Base-by-base conservation (phyloP, 2,797 vertebrate genomes). In the Sebastes steindachneri region DNA sequence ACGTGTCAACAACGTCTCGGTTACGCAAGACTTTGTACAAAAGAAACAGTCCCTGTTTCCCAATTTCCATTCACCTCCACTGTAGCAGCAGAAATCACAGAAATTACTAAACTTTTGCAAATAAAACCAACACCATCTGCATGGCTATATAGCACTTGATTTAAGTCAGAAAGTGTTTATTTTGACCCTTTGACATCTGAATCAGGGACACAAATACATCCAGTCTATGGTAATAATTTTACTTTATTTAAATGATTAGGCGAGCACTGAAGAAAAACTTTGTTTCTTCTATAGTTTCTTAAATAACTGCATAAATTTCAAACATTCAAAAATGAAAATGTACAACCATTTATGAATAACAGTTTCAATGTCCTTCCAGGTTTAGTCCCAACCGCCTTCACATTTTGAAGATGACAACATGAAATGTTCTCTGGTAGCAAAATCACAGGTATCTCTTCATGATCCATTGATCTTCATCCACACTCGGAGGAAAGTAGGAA, bases 231-330 rank as follows among this genome's bases (percentile, higher is more conserved):
- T 93, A 92, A 92, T 93, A 93, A 90, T 91, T 93, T 92, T 78
- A 89, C 88, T 96, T 96, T 96, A 96, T 96, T 96, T 90, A 90
- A 95, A 94, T 93, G 83, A 93, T 95, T 93, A 95, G 89, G 87
- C 85, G 83, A 94, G 93, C 94, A 92, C 48, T 86, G 89, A 93
- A 94, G 88, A 93, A 95, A 94, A 91, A 86, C 21, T 2, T 31
- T 19, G 31, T 86, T 94, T 92, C 89, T 84, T 91, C 90, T 92
- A 91, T 89, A 89, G 73, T 93, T 93, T 91, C 87, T 95, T 95
- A 95, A 96, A 95, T 96, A 93, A 89, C 84, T 89, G 82, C 91
- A 93, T 94, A 85, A 90, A 91, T 48, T 91, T 89, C 70, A 86
- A 93, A 95, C 94, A 95, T 94, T 95, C 90, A 93, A 88, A 93